Evolutionary conservation across 2,113 vertebrate species (phyloP).

Genomic region (Isurus oxyrinchus): DNA sequence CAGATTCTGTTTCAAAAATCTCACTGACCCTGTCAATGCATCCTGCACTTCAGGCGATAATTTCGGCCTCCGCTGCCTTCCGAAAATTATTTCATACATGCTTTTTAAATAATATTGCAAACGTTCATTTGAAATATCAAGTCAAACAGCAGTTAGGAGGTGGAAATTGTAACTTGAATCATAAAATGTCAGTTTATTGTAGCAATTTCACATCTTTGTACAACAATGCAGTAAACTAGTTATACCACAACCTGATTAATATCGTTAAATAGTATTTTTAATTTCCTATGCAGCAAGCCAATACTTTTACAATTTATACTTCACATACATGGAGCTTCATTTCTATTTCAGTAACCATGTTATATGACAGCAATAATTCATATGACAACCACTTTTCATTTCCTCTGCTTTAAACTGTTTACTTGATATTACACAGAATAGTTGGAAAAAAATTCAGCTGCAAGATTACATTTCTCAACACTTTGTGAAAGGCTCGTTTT

Average conservation of each 20-base stretch:
- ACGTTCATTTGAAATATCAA: neutral
- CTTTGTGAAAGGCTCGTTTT: neutral
- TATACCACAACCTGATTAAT: neutral
- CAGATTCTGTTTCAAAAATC: neutral
- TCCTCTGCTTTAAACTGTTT: neutral
- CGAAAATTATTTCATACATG: neutral
- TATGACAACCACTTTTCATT: conserved; percentile 34
- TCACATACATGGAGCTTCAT: neutral
- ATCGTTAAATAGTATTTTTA: conserved; percentile 26
- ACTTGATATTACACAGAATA: neutral
- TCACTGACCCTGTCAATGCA: neutral
- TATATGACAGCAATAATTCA: conserved; percentile 38
- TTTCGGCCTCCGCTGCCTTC: neutral
- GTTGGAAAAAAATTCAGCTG: neutral
- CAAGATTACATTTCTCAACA: neutral
- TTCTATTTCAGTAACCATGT: conserved; percentile 38
- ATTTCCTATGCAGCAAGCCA: conserved; percentile 32
- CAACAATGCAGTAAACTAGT: conserved; percentile 9
- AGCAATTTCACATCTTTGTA: neutral
- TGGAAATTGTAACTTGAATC: conserved; percentile 23
- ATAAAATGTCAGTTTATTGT: conserved; percentile 14
- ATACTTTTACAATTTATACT: conserved; percentile 37
- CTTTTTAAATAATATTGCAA: neutral
- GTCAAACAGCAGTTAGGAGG: neutral
- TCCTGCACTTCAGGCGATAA: neutral